phyloP scores from a whole-genome alignment of 2,113 vertebrate species.

The Pyrgilauda ruficollis region DNA sequence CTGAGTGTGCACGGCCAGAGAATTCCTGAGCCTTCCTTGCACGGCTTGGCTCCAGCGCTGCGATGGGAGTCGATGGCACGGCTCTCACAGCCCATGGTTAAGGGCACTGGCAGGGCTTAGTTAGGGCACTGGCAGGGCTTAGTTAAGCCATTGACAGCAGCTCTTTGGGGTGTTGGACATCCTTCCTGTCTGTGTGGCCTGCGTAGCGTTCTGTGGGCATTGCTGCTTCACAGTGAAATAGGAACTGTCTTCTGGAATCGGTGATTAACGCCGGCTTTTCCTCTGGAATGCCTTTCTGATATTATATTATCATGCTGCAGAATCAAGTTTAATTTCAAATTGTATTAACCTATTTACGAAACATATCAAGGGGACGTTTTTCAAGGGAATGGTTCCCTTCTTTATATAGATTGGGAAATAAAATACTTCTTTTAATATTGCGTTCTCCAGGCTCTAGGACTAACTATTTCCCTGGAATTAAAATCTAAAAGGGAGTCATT shows the following conservation, averaged over 20 bases:
- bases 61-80: neutral
- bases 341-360: conserved; percentile 62
- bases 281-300: conserved; percentile 34
- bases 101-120: neutral
- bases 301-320: conserved; percentile 26
- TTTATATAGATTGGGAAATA: conserved; percentile 56
- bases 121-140: neutral
- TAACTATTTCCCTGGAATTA: conserved; percentile 59
- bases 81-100: neutral
- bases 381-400: conserved; percentile 53
- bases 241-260: neutral
- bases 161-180: neutral
- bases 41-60: neutral
- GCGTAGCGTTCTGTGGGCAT: neutral
- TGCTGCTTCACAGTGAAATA: neutral
- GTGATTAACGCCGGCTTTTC: conserved; percentile 29
- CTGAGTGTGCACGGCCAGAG: neutral
- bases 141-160: neutral
- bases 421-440: conserved; percentile 60
- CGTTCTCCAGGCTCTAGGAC: neutral
- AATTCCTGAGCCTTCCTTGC: neutral
- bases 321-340: conserved; percentile 64
- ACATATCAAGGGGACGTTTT: conserved; percentile 48
- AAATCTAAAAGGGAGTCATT: conserved; percentile 42
- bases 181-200: neutral